A percentile compares a stretch with the other conserved stretches of the same genome.
phyloP scores from a whole-genome alignment of 1,140 invertebrate genomes.

The Euura lappo region DNA sequence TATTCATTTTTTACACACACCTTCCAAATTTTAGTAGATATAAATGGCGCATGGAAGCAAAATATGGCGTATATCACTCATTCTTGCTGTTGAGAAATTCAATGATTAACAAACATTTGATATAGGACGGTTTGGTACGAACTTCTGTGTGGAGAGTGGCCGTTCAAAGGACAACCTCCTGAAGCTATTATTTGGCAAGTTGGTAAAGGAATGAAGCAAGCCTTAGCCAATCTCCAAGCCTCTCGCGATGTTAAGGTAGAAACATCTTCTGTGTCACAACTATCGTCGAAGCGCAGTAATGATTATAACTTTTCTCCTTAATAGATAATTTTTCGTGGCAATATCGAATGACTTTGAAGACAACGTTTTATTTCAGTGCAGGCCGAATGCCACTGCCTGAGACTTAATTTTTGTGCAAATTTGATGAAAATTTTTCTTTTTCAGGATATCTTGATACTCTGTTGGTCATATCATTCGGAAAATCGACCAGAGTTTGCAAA shows the following conservation, averaged over 20 bases:
- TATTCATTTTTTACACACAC: not conserved
- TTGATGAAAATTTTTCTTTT: conserved; percentile 35
- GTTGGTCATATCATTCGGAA: conserved; percentile 87
- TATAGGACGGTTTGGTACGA: conserved; percentile 98
- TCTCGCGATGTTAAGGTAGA: conserved; percentile 95
- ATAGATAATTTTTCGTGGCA: no score
- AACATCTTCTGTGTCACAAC: not conserved
- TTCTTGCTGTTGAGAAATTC: not conserved
- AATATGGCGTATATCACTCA: not conserved
- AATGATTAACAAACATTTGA: conserved; percentile 34
- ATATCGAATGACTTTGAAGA: no score
- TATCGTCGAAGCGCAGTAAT: no score
- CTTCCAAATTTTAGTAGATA: no score
- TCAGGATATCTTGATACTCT: conserved; percentile 95
- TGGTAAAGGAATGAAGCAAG: conserved; percentile 95
- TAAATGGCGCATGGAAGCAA: no score
- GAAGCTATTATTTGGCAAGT: conserved; percentile 98
- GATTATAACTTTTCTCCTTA: no score
- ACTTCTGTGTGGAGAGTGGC: conserved; percentile 94
- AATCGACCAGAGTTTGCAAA: conserved; percentile 90
- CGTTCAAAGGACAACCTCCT: conserved; percentile 90
- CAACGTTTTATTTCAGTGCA: no score
- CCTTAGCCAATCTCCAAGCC: conserved; percentile 91
- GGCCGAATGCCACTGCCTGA: no score
- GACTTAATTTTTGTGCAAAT: not conserved